Percentiles rank a stretch among this genome's conserved stretches.
These are phyloP conservation scores for Sander lucioperca DNA, from an alignment of 2,113 vertebrate genomes.

Conservation along the genomic window DNA sequence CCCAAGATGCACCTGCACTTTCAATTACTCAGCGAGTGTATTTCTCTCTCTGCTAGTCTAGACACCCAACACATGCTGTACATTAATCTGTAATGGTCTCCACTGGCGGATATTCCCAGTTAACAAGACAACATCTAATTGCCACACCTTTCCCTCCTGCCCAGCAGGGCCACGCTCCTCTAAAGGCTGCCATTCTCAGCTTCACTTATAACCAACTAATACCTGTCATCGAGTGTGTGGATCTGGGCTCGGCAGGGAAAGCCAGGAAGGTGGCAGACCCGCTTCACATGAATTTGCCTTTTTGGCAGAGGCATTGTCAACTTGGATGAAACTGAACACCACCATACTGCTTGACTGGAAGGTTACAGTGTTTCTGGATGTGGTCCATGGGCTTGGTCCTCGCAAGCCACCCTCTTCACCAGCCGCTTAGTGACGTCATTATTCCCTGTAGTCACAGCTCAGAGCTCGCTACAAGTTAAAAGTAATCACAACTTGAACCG, in stretches of 20 bases:
- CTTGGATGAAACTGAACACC: slow-evolving; percentile 71
- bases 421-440: slow-evolving; percentile 59
- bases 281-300: slow-evolving; percentile 62
- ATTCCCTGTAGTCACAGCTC: slow-evolving; percentile 51
- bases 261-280: slow-evolving; percentile 67
- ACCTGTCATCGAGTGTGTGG: slow-evolving; percentile 55
- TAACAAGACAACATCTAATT: slow-evolving; percentile 73
- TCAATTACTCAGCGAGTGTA: slow-evolving; percentile 67
- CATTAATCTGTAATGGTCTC: slow-evolving; percentile 71
- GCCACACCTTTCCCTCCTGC: slow-evolving; percentile 65
- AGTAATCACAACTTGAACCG: slow-evolving; percentile 55
- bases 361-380: slow-evolving; percentile 68
- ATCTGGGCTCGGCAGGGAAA: slow-evolving; percentile 36
- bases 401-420: slow-evolving; percentile 53
- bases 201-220: slow-evolving; percentile 34
- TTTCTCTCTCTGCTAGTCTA: slow-evolving; percentile 71
- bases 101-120: slow-evolving; percentile 65
- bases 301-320: slow-evolving; percentile 55
- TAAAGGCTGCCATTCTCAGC: slow-evolving; percentile 16
- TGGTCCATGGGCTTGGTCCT: slow-evolving; percentile 53
- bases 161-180: slow-evolving; percentile 16
- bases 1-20: slow-evolving; percentile 83
- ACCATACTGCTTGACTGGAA: slow-evolving; percentile 44
- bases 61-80: slow-evolving; percentile 79
- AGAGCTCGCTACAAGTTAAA: slow-evolving; percentile 46